phyloP scores from a whole-genome alignment of 2,797 vertebrate genomes.

The Melanotaenia maccullochi region DNA sequence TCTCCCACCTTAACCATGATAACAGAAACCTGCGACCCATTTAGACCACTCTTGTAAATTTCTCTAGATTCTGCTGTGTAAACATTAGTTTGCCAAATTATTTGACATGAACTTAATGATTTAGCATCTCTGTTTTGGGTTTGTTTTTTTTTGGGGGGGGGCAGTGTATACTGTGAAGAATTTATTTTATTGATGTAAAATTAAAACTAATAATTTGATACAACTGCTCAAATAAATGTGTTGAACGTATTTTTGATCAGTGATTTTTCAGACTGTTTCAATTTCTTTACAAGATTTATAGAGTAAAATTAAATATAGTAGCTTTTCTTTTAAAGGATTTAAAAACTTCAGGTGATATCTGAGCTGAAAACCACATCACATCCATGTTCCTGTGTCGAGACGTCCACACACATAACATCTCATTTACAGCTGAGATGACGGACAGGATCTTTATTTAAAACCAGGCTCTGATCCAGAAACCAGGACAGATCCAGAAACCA shows the following conservation, averaged over 20 bases:
- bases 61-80: constrained; percentile 58
- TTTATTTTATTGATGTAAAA: constrained; percentile 78
- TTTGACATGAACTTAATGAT: constrained; percentile 45
- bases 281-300: no score
- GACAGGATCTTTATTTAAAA: no score
- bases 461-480: no score
- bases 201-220: constrained; percentile 79
- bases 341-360: no score
- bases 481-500: no score
- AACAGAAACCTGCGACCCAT: constrained; percentile 12
- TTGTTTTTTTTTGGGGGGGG: constrained; percentile 25
- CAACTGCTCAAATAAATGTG: constrained; percentile 83
- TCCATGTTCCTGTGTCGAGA: no score
- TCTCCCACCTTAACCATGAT: constrained; percentile 14
- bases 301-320: no score
- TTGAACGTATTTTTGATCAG: constrained; percentile 54
- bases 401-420: no score
- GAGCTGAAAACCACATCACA: no score
- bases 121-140: constrained; percentile 11
- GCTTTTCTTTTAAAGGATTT: no score
- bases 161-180: constrained; percentile 77
- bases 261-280: not conserved
- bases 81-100: constrained; percentile 70
- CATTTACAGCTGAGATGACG: no score
- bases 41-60: constrained; percentile 50